These are phyloP conservation scores for Anastrepha ludens DNA, from an alignment of 1,140 invertebrate species.

Conservation along the genomic window DNA sequence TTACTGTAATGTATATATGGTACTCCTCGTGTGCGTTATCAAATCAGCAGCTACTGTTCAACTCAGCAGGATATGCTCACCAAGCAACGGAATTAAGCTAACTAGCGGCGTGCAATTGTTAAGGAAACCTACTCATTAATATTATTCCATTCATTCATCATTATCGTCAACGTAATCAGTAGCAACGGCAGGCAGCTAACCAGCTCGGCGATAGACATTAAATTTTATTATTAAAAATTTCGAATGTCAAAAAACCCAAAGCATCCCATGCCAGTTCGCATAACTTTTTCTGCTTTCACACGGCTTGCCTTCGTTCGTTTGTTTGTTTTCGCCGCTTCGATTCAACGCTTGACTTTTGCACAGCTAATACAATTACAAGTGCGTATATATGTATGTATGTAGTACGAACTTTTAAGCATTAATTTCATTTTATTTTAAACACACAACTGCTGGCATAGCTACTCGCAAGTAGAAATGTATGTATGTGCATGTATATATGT, in stretches of 20 bases:
- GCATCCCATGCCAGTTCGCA: not conserved
- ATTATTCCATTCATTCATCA: constrained; percentile 51
- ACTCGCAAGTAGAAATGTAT: not conserved
- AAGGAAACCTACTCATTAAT: constrained; percentile 30
- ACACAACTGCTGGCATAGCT: not conserved
- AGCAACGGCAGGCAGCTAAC: not conserved
- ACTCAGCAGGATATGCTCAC: constrained; percentile 19
- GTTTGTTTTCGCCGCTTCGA: not conserved
- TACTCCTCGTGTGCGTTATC: constrained; percentile 19
- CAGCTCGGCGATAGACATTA: not conserved
- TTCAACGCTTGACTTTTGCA: constrained; percentile 3
- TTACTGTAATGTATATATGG: not conserved
- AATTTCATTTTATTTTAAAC: constrained; percentile 4
- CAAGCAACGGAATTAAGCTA: not conserved
- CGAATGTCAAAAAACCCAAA: constrained; percentile 18
- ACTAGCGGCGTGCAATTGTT: not conserved
- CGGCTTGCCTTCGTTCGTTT: not conserved
- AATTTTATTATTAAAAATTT: constrained; percentile 51
- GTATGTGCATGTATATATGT: not conserved
- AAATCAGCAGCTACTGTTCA: constrained; percentile 36
- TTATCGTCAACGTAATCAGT: constrained; percentile 27
- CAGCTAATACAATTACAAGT: not conserved
- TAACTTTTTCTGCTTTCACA: constrained; percentile 43
- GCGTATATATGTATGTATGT: not conserved
- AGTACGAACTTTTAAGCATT: not conserved